Percentiles rank a stretch among this genome's conserved stretches.
phyloP scores from a whole-genome alignment of 2,113 vertebrate species.

The Mionectes macconnelli region DNA sequence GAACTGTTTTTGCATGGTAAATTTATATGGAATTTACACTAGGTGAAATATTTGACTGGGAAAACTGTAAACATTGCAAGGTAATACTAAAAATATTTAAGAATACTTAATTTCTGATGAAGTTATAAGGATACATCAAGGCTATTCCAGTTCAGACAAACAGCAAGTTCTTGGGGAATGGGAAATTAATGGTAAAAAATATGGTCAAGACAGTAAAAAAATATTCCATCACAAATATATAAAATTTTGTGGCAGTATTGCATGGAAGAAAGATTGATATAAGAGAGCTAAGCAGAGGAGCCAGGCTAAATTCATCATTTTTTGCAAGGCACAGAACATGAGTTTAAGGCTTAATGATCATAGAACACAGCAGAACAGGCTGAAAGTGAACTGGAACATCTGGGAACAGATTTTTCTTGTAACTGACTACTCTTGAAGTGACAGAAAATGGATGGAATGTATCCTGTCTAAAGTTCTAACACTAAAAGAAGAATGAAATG shows the following conservation, averaged over 20 bases:
- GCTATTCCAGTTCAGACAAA: not conserved
- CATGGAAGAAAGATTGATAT: not conserved
- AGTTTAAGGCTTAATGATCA: not conserved
- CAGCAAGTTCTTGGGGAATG: rapidly evolving
- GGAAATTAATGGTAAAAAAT: not conserved
- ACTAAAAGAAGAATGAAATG: not conserved
- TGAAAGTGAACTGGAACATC: not conserved
- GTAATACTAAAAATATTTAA: not conserved
- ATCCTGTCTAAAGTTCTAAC: not conserved
- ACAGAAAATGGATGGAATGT: not conserved
- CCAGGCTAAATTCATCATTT: not conserved
- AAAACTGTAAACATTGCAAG: not conserved
- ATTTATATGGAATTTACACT: not conserved
- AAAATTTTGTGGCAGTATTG: not conserved
- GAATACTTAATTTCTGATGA: not conserved
- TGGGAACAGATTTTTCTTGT: not conserved
- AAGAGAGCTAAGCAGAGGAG: not conserved
- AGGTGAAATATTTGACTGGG: not conserved
- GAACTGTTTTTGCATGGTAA: not conserved
- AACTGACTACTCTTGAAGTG: not conserved
- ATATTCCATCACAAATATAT: not conserved
- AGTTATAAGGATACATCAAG: not conserved
- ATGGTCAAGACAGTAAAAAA: not conserved
- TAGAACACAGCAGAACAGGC: not conserved
- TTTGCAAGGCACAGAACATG: not conserved